Conservation (phyloP, 2,797 vertebrate species). For the Sebastes steindachneri region DNA sequence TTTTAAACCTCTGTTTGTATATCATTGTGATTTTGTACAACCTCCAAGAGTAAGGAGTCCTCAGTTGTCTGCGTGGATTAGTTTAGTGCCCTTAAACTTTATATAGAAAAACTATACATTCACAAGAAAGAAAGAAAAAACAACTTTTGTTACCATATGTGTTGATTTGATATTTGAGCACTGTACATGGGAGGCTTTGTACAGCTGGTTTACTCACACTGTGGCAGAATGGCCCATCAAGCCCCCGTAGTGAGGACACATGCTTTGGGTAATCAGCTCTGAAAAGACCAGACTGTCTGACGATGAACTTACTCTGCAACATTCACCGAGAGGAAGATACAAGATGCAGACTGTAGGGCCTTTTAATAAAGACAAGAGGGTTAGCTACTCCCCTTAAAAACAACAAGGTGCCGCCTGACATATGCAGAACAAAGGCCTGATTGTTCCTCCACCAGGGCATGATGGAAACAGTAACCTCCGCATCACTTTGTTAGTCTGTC, state of each 20-base stretch:
- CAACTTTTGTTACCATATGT: constrained; percentile 6
- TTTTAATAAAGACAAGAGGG: constrained; percentile 65
- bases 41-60: accelerated
- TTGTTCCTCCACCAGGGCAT: constrained; percentile 71
- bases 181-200: constrained; percentile 31
- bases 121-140: neutral
- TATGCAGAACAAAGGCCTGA: constrained; percentile 66
- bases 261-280: constrained; percentile 78
- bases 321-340: constrained; percentile 37
- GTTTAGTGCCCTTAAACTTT: neutral
- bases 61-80: neutral
- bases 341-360: constrained; percentile 18
- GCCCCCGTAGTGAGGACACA: constrained; percentile 67
- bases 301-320: constrained; percentile 34
- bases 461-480: constrained; percentile 85
- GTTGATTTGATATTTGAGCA: constrained; percentile 30
- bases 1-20: neutral
- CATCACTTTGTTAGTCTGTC: constrained; percentile 85
- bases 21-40: neutral
- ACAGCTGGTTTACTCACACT: constrained; percentile 48
- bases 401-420: constrained; percentile 69
- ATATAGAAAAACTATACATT: neutral
- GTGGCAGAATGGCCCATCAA: constrained; percentile 62
- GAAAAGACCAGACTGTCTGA: constrained; percentile 65
- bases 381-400: constrained; percentile 59